Percentiles rank a stretch among this genome's conserved stretches.
Conservation (phyloP, 2,888 invertebrate species). For the Hetaerina titia region DNA sequence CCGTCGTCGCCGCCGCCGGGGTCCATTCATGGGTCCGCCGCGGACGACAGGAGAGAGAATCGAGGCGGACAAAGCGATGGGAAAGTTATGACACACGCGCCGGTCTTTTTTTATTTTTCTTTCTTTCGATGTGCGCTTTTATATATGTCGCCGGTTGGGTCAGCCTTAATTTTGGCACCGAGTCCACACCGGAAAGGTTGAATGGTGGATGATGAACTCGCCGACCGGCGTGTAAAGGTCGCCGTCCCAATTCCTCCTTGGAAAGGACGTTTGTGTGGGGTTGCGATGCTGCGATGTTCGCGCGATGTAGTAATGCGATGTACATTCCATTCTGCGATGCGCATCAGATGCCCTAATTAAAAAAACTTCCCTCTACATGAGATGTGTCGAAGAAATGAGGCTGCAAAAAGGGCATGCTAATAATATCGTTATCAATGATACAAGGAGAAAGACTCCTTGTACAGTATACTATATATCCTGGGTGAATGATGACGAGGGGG, state of each 20-base stretch:
- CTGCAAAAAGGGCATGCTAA: too few species aligned
- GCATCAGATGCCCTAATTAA: too few species aligned
- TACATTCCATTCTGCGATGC: too few species aligned
- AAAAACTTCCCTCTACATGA: too few species aligned
- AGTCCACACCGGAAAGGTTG: not conserved
- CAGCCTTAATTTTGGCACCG: not conserved
- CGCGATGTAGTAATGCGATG: too few species aligned
- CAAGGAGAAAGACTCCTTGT: too few species aligned
- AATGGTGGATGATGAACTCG: not conserved
- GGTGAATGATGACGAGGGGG: too few species aligned
- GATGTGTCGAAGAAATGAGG: too few species aligned
- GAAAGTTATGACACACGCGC: not conserved
- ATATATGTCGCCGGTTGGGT: not conserved
- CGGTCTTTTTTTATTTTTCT: not conserved
- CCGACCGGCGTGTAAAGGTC: not conserved
- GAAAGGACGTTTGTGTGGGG: not conserved
- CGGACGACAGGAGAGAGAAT: not conserved
- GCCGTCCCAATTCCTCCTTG: slow-evolving; percentile 2
- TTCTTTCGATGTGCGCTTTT: not conserved
- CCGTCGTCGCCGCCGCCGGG: not conserved
- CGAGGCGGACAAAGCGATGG: not conserved
- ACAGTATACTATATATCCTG: too few species aligned
- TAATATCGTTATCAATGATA: too few species aligned
- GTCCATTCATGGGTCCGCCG: not conserved
- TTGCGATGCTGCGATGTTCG: not conserved